phyloP scores from a whole-genome alignment of 2,888 invertebrate species.

The Drosophila emarginata region DNA sequence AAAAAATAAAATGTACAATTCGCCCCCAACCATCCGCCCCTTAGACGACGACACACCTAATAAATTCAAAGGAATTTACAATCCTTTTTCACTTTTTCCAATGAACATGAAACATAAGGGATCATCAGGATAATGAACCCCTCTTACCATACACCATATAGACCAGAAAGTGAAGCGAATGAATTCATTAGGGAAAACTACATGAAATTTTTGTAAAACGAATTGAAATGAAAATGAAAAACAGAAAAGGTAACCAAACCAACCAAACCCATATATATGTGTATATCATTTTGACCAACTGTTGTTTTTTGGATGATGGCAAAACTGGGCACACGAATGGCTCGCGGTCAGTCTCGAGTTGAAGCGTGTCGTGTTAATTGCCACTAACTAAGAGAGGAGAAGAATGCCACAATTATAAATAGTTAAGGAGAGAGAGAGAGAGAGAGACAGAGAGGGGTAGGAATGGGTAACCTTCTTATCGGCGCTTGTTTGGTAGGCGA shows the following conservation, averaged over 20 bases:
- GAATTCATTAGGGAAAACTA: conserved; percentile 75
- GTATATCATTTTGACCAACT: conserved; percentile 57
- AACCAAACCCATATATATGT: conserved; percentile 1
- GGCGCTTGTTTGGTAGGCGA: conserved; percentile 49
- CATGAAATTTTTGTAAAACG: conserved; percentile 22
- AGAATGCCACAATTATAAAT: neutral
- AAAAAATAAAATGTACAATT: neutral
- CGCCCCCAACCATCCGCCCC: too few relatives aligned
- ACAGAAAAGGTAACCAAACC: conserved; percentile 17
- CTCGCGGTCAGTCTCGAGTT: conserved; percentile 62
- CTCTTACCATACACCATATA: conserved; percentile 33
- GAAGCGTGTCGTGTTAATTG: conserved; percentile 81
- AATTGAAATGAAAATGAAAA: conserved; percentile 8
- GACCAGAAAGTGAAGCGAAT: conserved; percentile 73
- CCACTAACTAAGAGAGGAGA: conserved; percentile 69
- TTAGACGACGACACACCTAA: conserved; percentile 69
- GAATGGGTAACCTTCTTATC: conserved; percentile 25
- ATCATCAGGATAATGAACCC: conserved; percentile 68
- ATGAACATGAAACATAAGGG: conserved; percentile 38
- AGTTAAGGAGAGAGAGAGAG: conserved; percentile 11
- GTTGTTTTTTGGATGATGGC: conserved; percentile 54
- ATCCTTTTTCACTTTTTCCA: conserved; percentile 57
- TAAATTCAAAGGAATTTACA: conserved; percentile 71
- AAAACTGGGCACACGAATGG: conserved; percentile 66
- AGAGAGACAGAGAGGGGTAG: conserved; percentile 3